Percentiles rank a stretch among this genome's conserved stretches.
These are phyloP conservation scores for Galerucella calmariensis DNA, from an alignment of 2,888 invertebrate species.

Conservation along the genomic window DNA sequence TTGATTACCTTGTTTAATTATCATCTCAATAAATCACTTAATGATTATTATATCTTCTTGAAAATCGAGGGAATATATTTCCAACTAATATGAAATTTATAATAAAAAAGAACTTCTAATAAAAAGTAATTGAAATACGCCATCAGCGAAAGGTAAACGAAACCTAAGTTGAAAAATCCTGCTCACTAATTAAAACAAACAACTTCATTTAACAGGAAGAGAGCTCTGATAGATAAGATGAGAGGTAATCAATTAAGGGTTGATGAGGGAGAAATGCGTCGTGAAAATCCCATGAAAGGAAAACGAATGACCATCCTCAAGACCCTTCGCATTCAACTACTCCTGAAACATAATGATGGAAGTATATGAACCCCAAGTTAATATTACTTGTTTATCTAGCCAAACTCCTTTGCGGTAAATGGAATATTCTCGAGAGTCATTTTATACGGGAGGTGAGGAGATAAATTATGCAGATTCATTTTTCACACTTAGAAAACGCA, in stretches of 20 bases:
- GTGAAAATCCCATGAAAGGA: constrained; percentile 13
- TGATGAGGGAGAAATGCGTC: constrained; percentile 27
- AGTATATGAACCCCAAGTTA: constrained; percentile 1
- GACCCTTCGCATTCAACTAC: neutral
- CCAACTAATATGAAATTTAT: too few relatives aligned
- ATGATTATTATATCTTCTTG: too few relatives aligned
- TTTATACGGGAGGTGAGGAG: too few relatives aligned
- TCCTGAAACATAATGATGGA: neutral
- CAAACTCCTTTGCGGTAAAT: too few relatives aligned
- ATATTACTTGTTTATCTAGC: too few relatives aligned
- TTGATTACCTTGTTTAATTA: too few relatives aligned
- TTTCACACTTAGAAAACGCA: too few relatives aligned
- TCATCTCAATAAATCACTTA: too few relatives aligned
- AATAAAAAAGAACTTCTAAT: neutral
- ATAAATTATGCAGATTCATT: too few relatives aligned
- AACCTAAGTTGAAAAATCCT: constrained; percentile 18
- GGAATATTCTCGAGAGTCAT: too few relatives aligned
- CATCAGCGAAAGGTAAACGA: constrained; percentile 6
- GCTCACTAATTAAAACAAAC: constrained; percentile 40
- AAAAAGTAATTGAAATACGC: neutral
- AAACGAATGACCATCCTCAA: constrained; percentile 15
- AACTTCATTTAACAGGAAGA: constrained; percentile 33
- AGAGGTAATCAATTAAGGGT: constrained; percentile 37
- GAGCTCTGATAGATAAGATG: constrained; percentile 32
- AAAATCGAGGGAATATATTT: too few relatives aligned